Conservation (phyloP, 2,888 invertebrate species). For the Tupiocoris notatus region DNA sequence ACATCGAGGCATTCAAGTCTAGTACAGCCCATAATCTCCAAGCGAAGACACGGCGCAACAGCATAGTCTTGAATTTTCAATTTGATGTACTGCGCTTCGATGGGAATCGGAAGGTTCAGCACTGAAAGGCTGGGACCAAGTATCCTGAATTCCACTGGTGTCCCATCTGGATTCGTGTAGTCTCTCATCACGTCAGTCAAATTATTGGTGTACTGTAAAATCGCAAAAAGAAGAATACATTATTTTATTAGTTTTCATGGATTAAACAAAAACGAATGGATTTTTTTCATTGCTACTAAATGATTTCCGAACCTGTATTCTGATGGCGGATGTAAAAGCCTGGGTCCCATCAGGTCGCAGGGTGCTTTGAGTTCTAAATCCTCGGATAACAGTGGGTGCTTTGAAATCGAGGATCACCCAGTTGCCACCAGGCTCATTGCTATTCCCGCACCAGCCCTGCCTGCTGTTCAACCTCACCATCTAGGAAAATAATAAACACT, state of each 20-base stretch:
- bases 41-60: constrained; percentile 81
- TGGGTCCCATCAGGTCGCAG: constrained; percentile 76
- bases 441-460: constrained; percentile 87
- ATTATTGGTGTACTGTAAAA: constrained; percentile 75
- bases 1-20: constrained; percentile 84
- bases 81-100: constrained; percentile 83
- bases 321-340: constrained; percentile 86
- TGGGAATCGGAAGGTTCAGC: constrained; percentile 82
- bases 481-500: too few relatives aligned
- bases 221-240: constrained; percentile 53
- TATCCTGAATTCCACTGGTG: constrained; percentile 88
- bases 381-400: constrained; percentile 83
- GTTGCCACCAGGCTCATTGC: constrained; percentile 80
- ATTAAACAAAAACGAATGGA: neutral
- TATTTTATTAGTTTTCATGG: neutral
- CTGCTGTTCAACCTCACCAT: constrained; percentile 80
- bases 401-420: constrained; percentile 85
- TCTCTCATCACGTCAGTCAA: constrained; percentile 86
- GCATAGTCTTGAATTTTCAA: constrained; percentile 85
- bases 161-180: constrained; percentile 88
- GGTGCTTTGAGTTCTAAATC: constrained; percentile 88
- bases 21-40: constrained; percentile 91
- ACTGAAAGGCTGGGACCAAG: constrained; percentile 88
- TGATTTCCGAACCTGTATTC: constrained; percentile 61
- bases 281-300: neutral